Evolutionary conservation across 2,888 invertebrate genomes (phyloP).

Genomic region (Diloba caeruleocephala): DNA sequence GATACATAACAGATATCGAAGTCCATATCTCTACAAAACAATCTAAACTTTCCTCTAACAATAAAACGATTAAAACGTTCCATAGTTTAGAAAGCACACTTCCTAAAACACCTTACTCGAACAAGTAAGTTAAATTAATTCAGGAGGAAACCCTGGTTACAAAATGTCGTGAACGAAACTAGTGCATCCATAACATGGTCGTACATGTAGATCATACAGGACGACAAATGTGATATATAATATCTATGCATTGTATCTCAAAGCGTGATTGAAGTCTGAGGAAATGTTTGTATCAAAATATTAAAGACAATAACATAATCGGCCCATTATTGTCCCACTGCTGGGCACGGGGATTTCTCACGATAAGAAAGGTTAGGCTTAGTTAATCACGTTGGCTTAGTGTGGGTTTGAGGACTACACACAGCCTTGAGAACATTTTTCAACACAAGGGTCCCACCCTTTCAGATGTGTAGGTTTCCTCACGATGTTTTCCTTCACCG

Average conservation of each 20-base stretch:
- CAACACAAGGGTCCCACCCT: too few relatives aligned
- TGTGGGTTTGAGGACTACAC: too few relatives aligned
- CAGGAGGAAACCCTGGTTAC: conserved; percentile 43
- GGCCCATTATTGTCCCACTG: too few relatives aligned
- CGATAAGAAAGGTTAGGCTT: too few relatives aligned
- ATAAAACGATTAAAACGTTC: conserved; percentile 34
- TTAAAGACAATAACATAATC: too few relatives aligned
- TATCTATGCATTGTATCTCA: conserved; percentile 24
- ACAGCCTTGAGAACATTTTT: too few relatives aligned
- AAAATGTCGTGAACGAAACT: conserved; percentile 70
- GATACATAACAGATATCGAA: conserved; percentile 14
- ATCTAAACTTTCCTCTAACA: conserved; percentile 35
- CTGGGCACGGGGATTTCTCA: too few relatives aligned
- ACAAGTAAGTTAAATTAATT: conserved; percentile 54
- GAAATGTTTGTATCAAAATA: conserved; percentile 13
- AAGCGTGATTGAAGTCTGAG: conserved; percentile 19
- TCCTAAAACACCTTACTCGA: conserved; percentile 32
- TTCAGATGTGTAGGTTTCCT: too few relatives aligned
- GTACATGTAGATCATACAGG: conserved; percentile 59
- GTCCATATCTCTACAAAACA: conserved; percentile 21
- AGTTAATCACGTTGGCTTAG: too few relatives aligned
- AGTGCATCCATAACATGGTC: conserved; percentile 61
- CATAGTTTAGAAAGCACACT: conserved; percentile 35
- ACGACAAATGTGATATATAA: conserved; percentile 36
- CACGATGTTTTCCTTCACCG: too few relatives aligned